Base-by-base conservation (phyloP, 2,113 vertebrate species). In the Periophthalmus modestus region DNA sequence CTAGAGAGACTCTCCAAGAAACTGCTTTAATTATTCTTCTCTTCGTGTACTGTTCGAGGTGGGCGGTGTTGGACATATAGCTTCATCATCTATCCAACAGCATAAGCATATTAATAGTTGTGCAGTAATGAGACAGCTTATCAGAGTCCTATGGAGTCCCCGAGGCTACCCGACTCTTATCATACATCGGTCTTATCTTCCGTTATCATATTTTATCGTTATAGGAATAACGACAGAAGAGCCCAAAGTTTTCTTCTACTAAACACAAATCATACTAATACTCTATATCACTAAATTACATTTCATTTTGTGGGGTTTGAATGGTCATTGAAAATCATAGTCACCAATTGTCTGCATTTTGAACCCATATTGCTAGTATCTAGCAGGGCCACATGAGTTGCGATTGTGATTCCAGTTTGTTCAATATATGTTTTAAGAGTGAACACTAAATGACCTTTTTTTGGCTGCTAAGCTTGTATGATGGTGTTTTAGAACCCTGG, bases 61-160 rank as follows among this genome's bases (percentile, higher is more conserved):
- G 68, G 59, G 62, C 70, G 39, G 61, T 63, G 72, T 76, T 75
- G n/a, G 55, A 21, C 48, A 7, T 73, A 75, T 69, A 57, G 36
- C 50, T 71, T 80, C 74, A n/a, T n/a, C 39, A 47, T 47, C 47
- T 23, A 15, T 67, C 21, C 15, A 36, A 58, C 55, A 54, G 34
- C 55, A 48, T 39, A 50, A 69, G 80, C 47, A 66, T 76, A n/a
- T 43, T 81, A 34, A 59, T 24, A 62, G 19, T 54, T 48, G n/a
- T 55, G 52, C 43, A 63, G 63, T 68, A 62, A 33, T 2, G 24
- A n/a, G n/a, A n/a, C n/a, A n/a, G n/a, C n/a, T 34, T 62, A 34
- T 33, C 59, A 2, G 14, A 9, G 24, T 34, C 59, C 16, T 19
- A 7, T 34, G 11, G 18, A 21, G 18, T 5, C 14, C 50, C 5